Evolutionary conservation across 2,888 invertebrate genomes (phyloP).

Genomic region (Glyphotaelius pellucidus): DNA sequence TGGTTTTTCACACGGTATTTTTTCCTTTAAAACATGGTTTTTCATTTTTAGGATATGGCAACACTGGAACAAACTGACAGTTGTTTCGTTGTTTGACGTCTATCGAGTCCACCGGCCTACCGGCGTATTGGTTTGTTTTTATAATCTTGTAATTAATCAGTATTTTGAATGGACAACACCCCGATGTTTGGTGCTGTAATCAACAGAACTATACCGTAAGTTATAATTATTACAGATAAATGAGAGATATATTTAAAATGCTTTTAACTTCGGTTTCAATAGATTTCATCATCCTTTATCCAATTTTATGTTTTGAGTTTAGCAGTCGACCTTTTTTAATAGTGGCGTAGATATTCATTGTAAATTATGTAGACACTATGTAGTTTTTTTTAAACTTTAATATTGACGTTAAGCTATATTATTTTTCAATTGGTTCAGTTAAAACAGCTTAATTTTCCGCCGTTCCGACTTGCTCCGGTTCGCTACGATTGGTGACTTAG

Average conservation of each 20-base stretch:
- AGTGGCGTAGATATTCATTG: no score
- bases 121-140: background rate
- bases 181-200: background rate
- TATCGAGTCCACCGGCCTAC: background rate
- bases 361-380: no score
- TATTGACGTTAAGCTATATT: background rate
- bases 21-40: no score
- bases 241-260: background rate
- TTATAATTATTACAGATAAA: background rate
- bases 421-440: background rate
- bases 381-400: background rate
- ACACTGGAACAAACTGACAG: no score
- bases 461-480: no score
- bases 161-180: background rate
- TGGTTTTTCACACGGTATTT: no score
- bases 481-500: no score
- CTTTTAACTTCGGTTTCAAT: no score
- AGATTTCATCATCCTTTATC: background rate
- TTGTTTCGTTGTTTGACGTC: background rate
- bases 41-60: no score
- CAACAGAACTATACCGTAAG: background rate
- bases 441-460: no score
- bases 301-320: no score
- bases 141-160: background rate
- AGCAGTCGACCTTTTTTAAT: no score